Evolutionary conservation across 2,797 vertebrate genomes (phyloP).

Genomic region (Nyctibius grandis): DNA sequence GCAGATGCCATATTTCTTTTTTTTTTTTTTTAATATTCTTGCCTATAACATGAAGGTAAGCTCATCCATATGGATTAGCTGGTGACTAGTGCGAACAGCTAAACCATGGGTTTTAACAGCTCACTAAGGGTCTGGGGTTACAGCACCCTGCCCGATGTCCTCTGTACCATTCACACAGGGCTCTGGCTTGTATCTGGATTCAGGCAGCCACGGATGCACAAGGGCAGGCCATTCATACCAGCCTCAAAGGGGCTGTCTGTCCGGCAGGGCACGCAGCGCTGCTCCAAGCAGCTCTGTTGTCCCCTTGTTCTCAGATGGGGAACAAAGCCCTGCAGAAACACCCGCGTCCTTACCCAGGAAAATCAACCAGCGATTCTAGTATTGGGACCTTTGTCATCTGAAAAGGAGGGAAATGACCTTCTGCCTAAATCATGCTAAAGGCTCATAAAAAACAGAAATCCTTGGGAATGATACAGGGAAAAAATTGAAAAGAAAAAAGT

Average conservation of each 20-base stretch:
- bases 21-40: not conserved
- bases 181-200: not conserved
- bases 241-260: not conserved
- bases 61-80: not conserved
- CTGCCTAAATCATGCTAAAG: not conserved
- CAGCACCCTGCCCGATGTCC: not conserved
- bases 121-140: not conserved
- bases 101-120: not conserved
- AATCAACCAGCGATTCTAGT: not conserved
- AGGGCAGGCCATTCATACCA: constrained; percentile 9
- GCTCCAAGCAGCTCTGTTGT: not conserved
- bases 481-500: not conserved
- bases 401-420: not conserved
- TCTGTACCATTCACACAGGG: not conserved
- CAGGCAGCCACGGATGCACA: not conserved
- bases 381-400: not conserved
- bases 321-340: constrained; percentile 7
- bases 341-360: not conserved
- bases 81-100: not conserved
- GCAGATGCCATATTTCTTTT: not conserved
- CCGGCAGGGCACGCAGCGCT: not conserved
- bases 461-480: not conserved
- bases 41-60: not conserved
- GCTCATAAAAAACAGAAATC: not conserved
- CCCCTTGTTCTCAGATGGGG: not conserved